Conservation (phyloP, 2,797 vertebrate genomes). For the Australoheros facetus region DNA sequence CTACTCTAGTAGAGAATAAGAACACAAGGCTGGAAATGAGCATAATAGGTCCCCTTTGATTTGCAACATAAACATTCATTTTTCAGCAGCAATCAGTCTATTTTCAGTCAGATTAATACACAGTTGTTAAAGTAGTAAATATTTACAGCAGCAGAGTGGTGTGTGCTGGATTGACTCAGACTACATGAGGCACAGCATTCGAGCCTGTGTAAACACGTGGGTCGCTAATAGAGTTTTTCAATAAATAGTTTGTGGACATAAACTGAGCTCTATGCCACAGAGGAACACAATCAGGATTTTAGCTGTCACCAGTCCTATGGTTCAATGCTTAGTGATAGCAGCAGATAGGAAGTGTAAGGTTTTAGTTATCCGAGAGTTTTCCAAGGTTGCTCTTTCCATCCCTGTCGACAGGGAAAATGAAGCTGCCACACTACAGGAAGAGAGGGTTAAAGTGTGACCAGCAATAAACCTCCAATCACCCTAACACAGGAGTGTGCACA, state of each 20-base stretch:
- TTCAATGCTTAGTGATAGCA: neutral
- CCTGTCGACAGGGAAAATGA: slow-evolving; percentile 31
- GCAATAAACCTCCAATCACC: slow-evolving; percentile 37
- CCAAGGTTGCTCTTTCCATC: neutral
- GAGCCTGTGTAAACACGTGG: neutral
- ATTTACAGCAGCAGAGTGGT: neutral
- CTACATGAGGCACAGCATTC: neutral
- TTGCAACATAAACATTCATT: neutral
- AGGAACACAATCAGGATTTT: neutral
- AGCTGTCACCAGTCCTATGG: neutral
- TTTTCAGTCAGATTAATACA: neutral
- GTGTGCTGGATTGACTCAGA: neutral
- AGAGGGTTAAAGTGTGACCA: slow-evolving; percentile 69
- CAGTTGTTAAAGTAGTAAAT: neutral
- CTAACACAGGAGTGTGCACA: slow-evolving; percentile 5
- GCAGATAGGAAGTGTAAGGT: neutral
- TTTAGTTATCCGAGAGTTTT: neutral
- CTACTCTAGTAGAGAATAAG: neutral
- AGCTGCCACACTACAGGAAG: slow-evolving; percentile 49
- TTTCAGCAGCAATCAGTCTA: neutral
- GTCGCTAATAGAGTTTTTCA: neutral
- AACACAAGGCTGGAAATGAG: neutral
- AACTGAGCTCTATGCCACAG: neutral
- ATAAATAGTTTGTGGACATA: neutral
- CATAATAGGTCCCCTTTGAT: neutral